phyloP scores from a whole-genome alignment of 2,888 invertebrate species.

The Norana najaformis region DNA sequence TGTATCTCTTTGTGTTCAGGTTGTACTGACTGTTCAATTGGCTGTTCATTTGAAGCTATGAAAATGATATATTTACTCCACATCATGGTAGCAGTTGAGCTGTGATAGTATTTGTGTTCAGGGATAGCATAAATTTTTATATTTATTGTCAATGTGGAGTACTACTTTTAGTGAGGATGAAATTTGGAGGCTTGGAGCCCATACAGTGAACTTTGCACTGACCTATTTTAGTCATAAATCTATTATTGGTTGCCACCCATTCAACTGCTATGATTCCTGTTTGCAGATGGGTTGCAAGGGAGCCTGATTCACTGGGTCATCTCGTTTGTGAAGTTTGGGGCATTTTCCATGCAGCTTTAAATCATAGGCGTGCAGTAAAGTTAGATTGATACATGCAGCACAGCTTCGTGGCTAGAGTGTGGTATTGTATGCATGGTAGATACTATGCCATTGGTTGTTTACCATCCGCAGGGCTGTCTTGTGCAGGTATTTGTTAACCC shows the following conservation, averaged over 20 bases:
- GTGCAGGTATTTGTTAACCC: background rate
- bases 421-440: background rate
- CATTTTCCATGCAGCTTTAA: background rate
- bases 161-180: background rate
- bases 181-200: background rate
- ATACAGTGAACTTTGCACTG: background rate
- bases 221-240: background rate
- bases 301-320: background rate
- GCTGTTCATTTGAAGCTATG: background rate
- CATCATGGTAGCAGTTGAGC: background rate
- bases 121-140: background rate
- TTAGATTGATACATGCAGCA: background rate
- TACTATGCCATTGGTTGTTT: background rate
- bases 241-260: background rate
- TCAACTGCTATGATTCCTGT: background rate
- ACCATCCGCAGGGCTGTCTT: background rate
- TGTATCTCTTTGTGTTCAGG: background rate
- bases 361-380: background rate
- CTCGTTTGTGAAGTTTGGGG: conserved; percentile 1
- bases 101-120: background rate
- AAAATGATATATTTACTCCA: background rate
- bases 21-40: background rate
- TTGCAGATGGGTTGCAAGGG: background rate
- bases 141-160: background rate
- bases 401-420: background rate